phyloP scores from a whole-genome alignment of 2,797 vertebrate species.

The Muscicapa striata region DNA sequence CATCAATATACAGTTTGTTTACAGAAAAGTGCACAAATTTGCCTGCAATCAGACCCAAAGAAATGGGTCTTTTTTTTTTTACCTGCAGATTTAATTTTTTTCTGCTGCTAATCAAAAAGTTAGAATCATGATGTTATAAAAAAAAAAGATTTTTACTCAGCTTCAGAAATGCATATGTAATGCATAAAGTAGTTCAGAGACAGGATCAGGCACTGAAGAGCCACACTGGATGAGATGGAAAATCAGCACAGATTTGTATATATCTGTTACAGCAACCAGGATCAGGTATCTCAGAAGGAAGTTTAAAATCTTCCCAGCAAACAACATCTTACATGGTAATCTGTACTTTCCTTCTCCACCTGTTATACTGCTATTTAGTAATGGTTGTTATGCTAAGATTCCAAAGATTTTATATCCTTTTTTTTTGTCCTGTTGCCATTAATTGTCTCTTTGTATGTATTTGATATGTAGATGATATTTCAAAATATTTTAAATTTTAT shows the following conservation, averaged over 20 bases:
- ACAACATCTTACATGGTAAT: background rate
- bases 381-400: background rate
- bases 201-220: background rate
- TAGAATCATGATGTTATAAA: background rate
- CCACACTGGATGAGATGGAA: background rate
- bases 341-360: background rate
- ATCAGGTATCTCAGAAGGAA: background rate
- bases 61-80: background rate
- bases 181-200: background rate
- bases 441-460: background rate
- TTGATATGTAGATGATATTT: background rate
- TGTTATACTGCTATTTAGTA: background rate
- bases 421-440: background rate
- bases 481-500: background rate
- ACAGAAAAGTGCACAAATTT: background rate
- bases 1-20: slow-evolving; percentile 3
- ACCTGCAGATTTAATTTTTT: background rate
- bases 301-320: background rate
- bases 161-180: background rate
- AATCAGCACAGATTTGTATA: background rate
- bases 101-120: background rate
- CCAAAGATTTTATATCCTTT: background rate
- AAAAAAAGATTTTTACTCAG: background rate
- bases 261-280: background rate
- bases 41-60: background rate